Evolutionary conservation across 2,888 invertebrate species (phyloP).

Genomic region (Sinohyriopsis cumingii): DNA sequence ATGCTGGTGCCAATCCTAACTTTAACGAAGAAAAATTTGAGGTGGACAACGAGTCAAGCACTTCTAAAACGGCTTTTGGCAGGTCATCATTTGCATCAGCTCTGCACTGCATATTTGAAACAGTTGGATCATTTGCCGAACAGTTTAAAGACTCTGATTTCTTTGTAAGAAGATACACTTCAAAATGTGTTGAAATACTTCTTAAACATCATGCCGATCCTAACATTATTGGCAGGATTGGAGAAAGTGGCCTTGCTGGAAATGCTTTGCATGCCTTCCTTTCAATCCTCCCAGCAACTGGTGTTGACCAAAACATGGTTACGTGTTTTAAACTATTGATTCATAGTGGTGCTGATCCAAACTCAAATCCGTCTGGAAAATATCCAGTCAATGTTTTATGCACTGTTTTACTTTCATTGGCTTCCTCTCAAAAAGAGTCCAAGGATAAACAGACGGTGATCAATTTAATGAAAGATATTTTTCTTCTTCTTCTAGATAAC

Average conservation of each 20-base stretch:
- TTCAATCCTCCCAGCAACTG: slow-evolving; percentile 33
- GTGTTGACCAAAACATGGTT: slow-evolving; percentile 39
- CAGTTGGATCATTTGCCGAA: slow-evolving; percentile 39
- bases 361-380: slow-evolving; percentile 27
- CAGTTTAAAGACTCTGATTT: slow-evolving; percentile 32
- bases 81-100: slow-evolving; percentile 59
- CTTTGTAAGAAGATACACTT: slow-evolving; percentile 35
- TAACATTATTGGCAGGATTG: slow-evolving; percentile 39
- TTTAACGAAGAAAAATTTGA: slow-evolving; percentile 59
- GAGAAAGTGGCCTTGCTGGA: slow-evolving; percentile 32
- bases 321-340: slow-evolving; percentile 41
- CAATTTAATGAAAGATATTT: slow-evolving; percentile 19
- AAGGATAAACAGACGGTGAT: too few relatives aligned
- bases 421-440: not conserved
- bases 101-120: slow-evolving; percentile 54
- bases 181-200: slow-evolving; percentile 50
- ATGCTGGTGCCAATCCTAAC: slow-evolving; percentile 63
- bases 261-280: slow-evolving; percentile 55
- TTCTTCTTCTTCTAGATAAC: slow-evolving; percentile 25
- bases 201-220: slow-evolving; percentile 54
- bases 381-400: slow-evolving; percentile 42
- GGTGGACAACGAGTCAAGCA: slow-evolving; percentile 24
- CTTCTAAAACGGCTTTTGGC: slow-evolving; percentile 53
- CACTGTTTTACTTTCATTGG: slow-evolving; percentile 24
- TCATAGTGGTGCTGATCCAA: slow-evolving; percentile 57